Conservation (phyloP, 2,888 invertebrate genomes). For the Pycnomerus fuliginosus region DNA sequence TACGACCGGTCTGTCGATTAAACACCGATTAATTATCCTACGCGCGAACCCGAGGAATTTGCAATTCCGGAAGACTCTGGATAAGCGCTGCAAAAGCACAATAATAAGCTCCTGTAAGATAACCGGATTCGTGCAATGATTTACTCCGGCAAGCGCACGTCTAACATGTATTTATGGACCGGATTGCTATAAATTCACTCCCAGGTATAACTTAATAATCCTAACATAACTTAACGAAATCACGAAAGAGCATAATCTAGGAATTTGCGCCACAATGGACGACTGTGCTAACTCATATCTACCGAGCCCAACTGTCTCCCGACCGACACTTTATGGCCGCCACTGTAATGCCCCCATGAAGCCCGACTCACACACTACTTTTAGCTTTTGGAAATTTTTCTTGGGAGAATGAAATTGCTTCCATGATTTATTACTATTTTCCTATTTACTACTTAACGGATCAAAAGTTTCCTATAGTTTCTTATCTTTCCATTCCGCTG, state of each 20-base stretch:
- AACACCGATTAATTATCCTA: slow-evolving; percentile 13
- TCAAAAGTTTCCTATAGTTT: too few species aligned
- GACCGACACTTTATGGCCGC: slow-evolving; percentile 24
- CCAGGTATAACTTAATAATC: slow-evolving; percentile 34
- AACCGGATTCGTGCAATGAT: slow-evolving; percentile 24
- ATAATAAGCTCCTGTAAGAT: slow-evolving; percentile 21
- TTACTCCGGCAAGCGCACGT: slow-evolving; percentile 23
- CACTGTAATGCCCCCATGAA: slow-evolving; percentile 6
- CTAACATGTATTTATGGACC: slow-evolving; percentile 27
- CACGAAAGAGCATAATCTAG: slow-evolving; percentile 29
- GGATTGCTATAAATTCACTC: slow-evolving; percentile 23
- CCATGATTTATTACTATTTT: background rate
- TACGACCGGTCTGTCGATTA: slow-evolving; percentile 17
- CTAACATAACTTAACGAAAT: slow-evolving; percentile 32
- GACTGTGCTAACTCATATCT: slow-evolving; percentile 30
- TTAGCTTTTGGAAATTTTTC: too few species aligned
- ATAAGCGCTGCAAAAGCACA: background rate
- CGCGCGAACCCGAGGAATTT: slow-evolving; percentile 5
- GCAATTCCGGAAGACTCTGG: slow-evolving; percentile 4
- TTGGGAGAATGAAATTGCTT: background rate
- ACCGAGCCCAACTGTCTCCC: slow-evolving; percentile 22
- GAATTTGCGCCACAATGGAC: slow-evolving; percentile 30
- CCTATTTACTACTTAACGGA: too few species aligned
- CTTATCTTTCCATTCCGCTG: too few species aligned
- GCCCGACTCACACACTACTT: slow-evolving; percentile 17